phyloP scores from a whole-genome alignment of 23 tunicate species.

The Botrylloides violaceus region DNA sequence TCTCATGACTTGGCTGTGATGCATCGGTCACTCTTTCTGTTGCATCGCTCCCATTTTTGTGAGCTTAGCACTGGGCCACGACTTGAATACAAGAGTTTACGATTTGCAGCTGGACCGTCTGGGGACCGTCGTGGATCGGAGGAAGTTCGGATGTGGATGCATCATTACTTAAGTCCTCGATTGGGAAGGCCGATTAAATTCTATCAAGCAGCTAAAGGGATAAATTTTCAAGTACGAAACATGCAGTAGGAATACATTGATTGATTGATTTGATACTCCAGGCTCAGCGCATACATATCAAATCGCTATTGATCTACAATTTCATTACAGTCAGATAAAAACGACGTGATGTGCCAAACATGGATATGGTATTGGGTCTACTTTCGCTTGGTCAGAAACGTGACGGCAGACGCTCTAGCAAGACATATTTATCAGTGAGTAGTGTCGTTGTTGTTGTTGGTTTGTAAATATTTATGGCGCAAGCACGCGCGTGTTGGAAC shows the following conservation, averaged over 20 bases:
- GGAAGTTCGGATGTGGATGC: constrained; percentile 97
- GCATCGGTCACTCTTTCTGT: no score
- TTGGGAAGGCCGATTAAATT: constrained; percentile 72
- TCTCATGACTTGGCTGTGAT: no score
- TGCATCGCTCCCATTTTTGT: no score
- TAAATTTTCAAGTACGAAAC: constrained; percentile 68
- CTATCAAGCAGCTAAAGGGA: constrained; percentile 93
- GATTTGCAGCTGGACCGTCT: constrained; percentile 75
- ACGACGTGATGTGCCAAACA: constrained; percentile 99
- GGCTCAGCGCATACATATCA: neutral
- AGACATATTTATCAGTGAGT: constrained; percentile 87
- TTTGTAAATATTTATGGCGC: no score
- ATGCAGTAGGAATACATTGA: neutral
- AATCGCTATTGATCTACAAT: neutral
- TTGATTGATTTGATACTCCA: neutral
- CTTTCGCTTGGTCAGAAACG: constrained; percentile 69
- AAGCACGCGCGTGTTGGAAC: no score
- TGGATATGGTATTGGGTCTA: constrained; percentile 99
- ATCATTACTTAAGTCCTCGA: constrained; percentile 54
- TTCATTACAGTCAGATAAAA: constrained; percentile 79
- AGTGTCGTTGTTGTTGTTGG: no score
- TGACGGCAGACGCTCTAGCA: constrained; percentile 51
- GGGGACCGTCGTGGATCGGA: constrained; percentile 85
- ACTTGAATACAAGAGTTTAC: no score
- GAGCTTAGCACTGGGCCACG: no score